Percentiles rank a stretch among this genome's conserved stretches.
These are phyloP conservation scores for Ispidina lecontei DNA, from an alignment of 2,797 vertebrate species.

Conservation along the genomic window DNA sequence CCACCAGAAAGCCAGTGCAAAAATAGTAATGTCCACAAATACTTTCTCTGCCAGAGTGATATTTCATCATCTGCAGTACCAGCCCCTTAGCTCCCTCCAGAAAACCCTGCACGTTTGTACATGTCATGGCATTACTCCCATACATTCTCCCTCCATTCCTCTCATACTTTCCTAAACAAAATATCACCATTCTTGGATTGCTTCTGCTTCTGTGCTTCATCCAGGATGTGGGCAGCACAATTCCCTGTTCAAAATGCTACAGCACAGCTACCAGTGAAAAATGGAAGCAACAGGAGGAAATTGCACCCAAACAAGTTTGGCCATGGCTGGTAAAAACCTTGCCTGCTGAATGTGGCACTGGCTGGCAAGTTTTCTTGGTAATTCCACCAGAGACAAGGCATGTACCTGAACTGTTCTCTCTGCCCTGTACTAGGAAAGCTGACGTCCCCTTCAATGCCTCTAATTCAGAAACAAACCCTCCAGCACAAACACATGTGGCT, in stretches of 20 bases:
- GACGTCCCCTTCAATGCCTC: accelerated
- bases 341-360: no score
- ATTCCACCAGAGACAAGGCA: neutral
- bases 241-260: neutral
- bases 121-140: neutral
- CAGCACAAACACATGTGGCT: accelerated
- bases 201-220: neutral
- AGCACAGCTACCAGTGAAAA: neutral
- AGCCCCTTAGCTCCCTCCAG: neutral
- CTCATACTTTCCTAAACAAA: neutral
- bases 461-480: neutral
- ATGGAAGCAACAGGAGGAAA: neutral
- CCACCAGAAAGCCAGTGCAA: neutral
- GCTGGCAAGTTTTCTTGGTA: neutral
- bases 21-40: neutral
- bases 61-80: neutral
- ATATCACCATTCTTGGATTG: neutral
- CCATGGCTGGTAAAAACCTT: neutral
- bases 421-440: accelerated
- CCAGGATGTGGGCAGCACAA: neutral
- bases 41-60: neutral
- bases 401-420: neutral
- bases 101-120: neutral
- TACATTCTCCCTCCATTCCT: neutral
- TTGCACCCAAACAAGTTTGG: neutral